Evolutionary conservation across 2,888 invertebrate genomes (phyloP), one percentile per base, ranked within the genome.

Genomic region (Archips xylosteana): DNA sequence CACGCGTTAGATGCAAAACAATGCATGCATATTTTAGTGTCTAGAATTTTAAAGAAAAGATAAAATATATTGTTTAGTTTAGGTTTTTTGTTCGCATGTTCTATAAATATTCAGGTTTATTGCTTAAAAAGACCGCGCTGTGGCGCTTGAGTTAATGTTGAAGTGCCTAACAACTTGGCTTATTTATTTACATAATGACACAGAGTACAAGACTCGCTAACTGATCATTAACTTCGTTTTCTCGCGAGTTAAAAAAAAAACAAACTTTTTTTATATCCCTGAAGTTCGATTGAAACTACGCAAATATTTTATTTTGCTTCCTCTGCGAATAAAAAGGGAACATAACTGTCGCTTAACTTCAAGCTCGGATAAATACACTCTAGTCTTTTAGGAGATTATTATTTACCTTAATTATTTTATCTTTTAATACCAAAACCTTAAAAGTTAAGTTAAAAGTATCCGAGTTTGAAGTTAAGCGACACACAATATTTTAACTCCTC

Each of bases 21-120:
- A 75, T 72, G 71, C 74, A 70, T 74, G 75, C 66, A 67, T 74
- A 73, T 69, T 69, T 70, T 68, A 63, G 57, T 59, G 47, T 62
- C 45, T 39, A 45, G 13, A 45, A 61, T 54, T 36, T 23, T 42
- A 67, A 60, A 51, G 39, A 65, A 49, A 13, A 66, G 10, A 12
- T 54, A 23, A 61, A 51, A 66, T 51, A 57, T 10, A 47, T 10
- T 32, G 57, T 23, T 32, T 57, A 57, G 42, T 66, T 15, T 47
- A 45, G 23, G 32, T 12, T 63, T 45, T 45, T 47, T 23, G 57
- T 57, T 57, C 32, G 12, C 23, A 32, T 32, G 57, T 57, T 57
- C 57, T 57, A 57, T 57, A 62, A 42, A 65, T 65, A 8, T n/a
- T 15, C 12, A 51, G 12, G 9, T 65, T 54, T 51, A 54, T 65